These are phyloP conservation scores for Channa striata DNA, from an alignment of 2,797 vertebrate genomes.

Conservation along the genomic window DNA sequence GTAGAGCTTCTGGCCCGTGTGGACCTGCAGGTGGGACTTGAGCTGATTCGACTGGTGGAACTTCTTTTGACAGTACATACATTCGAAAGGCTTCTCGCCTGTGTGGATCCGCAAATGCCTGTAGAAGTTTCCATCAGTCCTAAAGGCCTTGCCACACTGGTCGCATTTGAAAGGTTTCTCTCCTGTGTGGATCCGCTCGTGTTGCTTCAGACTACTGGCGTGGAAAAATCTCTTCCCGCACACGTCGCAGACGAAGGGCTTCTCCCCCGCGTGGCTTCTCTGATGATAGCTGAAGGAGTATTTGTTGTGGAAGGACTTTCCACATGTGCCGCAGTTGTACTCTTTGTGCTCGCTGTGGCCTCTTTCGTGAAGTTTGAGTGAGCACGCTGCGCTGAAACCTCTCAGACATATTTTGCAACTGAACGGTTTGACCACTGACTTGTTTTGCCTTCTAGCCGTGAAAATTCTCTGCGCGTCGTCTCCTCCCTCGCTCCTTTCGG, in stretches of 20 bases:
- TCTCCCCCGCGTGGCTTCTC: slow-evolving; percentile 81
- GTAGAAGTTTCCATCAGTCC: slow-evolving; percentile 80
- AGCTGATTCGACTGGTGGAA: slow-evolving; percentile 85
- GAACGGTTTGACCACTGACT: slow-evolving; percentile 69
- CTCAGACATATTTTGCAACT: slow-evolving; percentile 77
- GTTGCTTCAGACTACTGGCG: slow-evolving; percentile 74
- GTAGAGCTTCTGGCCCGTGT: slow-evolving; percentile 83
- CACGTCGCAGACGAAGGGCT: slow-evolving; percentile 76
- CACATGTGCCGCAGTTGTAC: slow-evolving; percentile 79
- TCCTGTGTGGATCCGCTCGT: slow-evolving; percentile 81
- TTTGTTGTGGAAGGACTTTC: slow-evolving; percentile 81
- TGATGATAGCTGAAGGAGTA: slow-evolving; percentile 80
- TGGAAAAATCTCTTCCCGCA: slow-evolving; percentile 83
- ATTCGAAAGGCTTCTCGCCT: slow-evolving; percentile 80
- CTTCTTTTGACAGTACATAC: slow-evolving; percentile 77
- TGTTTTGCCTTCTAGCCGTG: slow-evolving; percentile 46
- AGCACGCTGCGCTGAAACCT: slow-evolving; percentile 70
- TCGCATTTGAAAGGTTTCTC: slow-evolving; percentile 85
- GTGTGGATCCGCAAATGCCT: slow-evolving; percentile 81
- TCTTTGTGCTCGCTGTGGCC: slow-evolving; percentile 83
- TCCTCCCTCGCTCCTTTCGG: slow-evolving; percentile 18
- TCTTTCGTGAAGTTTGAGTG: slow-evolving; percentile 78
- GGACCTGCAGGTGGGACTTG: slow-evolving; percentile 85
- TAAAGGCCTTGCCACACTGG: slow-evolving; percentile 81
- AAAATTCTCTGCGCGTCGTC: slow-evolving; percentile 26